Evolutionary conservation across 2,888 invertebrate genomes (phyloP), one percentile per base, ranked within the genome.

Genomic region (Allophyes oxyacanthae): DNA sequence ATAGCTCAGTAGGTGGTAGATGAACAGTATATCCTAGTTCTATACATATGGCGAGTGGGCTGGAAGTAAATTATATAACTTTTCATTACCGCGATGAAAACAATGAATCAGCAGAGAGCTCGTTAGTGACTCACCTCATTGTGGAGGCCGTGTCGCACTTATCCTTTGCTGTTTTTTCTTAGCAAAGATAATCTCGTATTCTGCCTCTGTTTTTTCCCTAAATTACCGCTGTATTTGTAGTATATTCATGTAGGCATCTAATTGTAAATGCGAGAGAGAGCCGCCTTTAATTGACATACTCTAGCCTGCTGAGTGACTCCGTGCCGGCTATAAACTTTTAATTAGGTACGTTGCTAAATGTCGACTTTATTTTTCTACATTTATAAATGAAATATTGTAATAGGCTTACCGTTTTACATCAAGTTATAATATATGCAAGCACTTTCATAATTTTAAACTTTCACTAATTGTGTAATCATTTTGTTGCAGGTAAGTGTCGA

Each of bases 401-500:
- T n/a, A n/a, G n/a, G 50, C 28, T 48, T 15, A n/a, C n/a, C 10
- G 11, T 57, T 43, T 48, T 32, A 45, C 28, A 28, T 13, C n/a
- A 33, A 42, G 28, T 6, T 8, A 49, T 44, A 38, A 48, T 41
- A 5, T 55, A 51, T 55, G 25, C 25, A 44, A 63, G 51, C 14
- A 63, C 56, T 69, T 64, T 69, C 70, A 49, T 41, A 51, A 51
- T 50, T 61, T 51, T 54, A 61, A 42, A 51, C 66, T 65, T 75
- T 76, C 69, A 59, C 67, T 74, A 60, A 76, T 73, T 59, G 48
- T 71, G 53, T 71, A 75, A 72, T 57, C 66, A 66, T 65, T 79
- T 84, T 87, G 83, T 89, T 89, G 64, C 87, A 90, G 89, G 90
- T 90, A 89, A 90, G 89, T 89, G 67, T 77, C 70, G 44, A 61